Evolutionary conservation across 2,888 invertebrate genomes (phyloP).

Genomic region (Caenorhabditis virilis): DNA sequence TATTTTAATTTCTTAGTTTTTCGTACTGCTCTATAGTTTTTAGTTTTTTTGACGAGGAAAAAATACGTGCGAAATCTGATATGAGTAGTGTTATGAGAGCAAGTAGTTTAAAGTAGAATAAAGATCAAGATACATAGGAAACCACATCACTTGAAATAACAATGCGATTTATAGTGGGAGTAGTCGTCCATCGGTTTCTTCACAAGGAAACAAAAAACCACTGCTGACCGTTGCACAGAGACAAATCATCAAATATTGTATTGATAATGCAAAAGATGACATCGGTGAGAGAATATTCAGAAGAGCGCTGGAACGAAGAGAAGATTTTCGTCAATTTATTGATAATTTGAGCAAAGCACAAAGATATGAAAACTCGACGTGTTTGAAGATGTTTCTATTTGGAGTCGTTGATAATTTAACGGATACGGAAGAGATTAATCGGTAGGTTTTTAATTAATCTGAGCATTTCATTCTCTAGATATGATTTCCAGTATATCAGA

Average conservation of each 20-base stretch:
- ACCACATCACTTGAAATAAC: no score
- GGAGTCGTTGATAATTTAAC: conserved; percentile 48
- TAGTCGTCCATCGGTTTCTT: conserved; percentile 38
- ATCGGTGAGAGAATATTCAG: conserved; percentile 59
- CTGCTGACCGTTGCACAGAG: conserved; percentile 47
- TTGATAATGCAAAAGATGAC: conserved; percentile 62
- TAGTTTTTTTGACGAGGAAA: neutral
- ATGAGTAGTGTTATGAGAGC: no score
- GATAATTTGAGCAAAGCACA: conserved; percentile 49
- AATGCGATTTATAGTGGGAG: conserved; percentile 33
- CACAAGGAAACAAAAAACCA: conserved; percentile 50
- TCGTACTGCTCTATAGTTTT: no score
- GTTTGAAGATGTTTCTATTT: conserved; percentile 50
- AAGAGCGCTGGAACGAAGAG: conserved; percentile 52
- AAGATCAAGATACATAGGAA: no score
- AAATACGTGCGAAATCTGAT: neutral
- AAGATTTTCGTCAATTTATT: conserved; percentile 53
- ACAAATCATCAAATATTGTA: conserved; percentile 60
- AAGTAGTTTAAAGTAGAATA: neutral
- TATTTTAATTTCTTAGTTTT: no score
- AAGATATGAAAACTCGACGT: conserved; percentile 44
- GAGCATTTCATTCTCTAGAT: neutral
- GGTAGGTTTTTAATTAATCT: conserved; percentile 1
- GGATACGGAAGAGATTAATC: conserved; percentile 45
- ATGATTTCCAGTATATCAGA: conserved; percentile 33